phyloP scores from a whole-genome alignment of 2,888 invertebrate species.

The Yponomeuta cagnagella region DNA sequence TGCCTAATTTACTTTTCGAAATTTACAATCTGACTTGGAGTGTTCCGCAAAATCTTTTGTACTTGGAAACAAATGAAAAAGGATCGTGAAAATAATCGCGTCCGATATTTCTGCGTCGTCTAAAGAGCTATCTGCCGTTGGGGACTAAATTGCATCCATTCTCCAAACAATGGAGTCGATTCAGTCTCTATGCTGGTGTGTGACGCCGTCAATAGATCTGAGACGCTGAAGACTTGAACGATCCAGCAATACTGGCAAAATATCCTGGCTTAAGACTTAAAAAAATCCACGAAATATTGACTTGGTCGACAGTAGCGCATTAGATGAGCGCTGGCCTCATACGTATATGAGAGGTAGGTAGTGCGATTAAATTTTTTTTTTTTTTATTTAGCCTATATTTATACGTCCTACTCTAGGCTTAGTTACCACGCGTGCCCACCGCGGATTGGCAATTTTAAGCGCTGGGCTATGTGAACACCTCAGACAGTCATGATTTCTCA shows the following conservation, averaged over 20 bases:
- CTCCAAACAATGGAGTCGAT: conserved; percentile 14
- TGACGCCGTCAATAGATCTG: background rate
- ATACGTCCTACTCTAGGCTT: too few relatives aligned
- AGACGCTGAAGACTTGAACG: background rate
- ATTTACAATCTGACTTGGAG: background rate
- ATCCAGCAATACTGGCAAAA: background rate
- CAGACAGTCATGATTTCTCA: too few relatives aligned
- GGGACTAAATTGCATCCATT: conserved; percentile 15
- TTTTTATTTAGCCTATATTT: too few relatives aligned
- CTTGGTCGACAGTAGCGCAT: too few relatives aligned
- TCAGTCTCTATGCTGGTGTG: background rate
- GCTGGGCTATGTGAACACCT: too few relatives aligned
- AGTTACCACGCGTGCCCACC: too few relatives aligned
- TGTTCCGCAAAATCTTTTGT: background rate
- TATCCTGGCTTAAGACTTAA: too few relatives aligned
- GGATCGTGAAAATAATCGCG: conserved; percentile 1
- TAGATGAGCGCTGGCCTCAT: too few relatives aligned
- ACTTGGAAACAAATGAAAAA: background rate
- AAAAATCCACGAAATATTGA: too few relatives aligned
- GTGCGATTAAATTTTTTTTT: too few relatives aligned
- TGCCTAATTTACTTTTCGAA: background rate
- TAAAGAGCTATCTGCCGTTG: conserved; percentile 13
- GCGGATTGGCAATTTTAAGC: too few relatives aligned
- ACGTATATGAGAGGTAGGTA: too few relatives aligned
- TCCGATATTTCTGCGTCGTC: conserved; percentile 10